A percentile compares a stretch with the other conserved stretches of the same genome.
phyloP scores from a whole-genome alignment of 2,797 vertebrate genomes.

The Ammospiza maritima region DNA sequence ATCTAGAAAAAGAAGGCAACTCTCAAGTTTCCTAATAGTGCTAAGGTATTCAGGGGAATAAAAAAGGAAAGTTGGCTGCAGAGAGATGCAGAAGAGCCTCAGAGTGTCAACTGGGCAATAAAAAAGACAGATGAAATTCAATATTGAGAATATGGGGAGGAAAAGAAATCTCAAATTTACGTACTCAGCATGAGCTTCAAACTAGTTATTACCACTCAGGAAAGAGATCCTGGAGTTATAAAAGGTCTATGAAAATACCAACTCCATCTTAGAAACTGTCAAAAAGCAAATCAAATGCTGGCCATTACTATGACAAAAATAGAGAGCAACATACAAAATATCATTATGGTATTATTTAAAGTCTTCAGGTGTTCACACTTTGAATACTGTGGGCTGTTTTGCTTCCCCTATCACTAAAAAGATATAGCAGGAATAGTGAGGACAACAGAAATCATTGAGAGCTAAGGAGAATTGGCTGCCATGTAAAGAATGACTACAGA shows the following conservation, averaged over 20 bases:
- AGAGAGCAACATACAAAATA: constrained; percentile 26
- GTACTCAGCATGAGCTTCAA: constrained; percentile 35
- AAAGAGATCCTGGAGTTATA: constrained; percentile 53
- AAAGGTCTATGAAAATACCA: constrained; percentile 55
- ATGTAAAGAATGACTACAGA: not conserved
- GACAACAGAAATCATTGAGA: constrained; percentile 33
- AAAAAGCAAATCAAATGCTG: constrained; percentile 55
- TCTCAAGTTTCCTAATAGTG: not conserved
- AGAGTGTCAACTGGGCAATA: constrained; percentile 21
- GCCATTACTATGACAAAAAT: constrained; percentile 48
- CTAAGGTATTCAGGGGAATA: constrained; percentile 11
- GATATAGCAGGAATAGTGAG: not conserved
- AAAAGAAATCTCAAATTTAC: constrained; percentile 57
- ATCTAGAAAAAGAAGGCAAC: not conserved
- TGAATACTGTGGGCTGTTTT: not conserved
- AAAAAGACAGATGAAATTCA: constrained; percentile 66
- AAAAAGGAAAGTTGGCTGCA: constrained; percentile 14
- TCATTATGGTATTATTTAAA: constrained; percentile 46
- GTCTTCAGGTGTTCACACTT: constrained; percentile 8
- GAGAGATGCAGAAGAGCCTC: constrained; percentile 22
- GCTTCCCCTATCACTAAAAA: not conserved
- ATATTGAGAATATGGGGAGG: constrained; percentile 12
- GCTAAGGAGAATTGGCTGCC: not conserved
- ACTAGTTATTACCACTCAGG: constrained; percentile 45
- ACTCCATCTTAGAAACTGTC: constrained; percentile 43